These are phyloP conservation scores for Tauraco hartlaubi DNA, from an alignment of 2,797 vertebrate genomes.

Conservation along the genomic window DNA sequence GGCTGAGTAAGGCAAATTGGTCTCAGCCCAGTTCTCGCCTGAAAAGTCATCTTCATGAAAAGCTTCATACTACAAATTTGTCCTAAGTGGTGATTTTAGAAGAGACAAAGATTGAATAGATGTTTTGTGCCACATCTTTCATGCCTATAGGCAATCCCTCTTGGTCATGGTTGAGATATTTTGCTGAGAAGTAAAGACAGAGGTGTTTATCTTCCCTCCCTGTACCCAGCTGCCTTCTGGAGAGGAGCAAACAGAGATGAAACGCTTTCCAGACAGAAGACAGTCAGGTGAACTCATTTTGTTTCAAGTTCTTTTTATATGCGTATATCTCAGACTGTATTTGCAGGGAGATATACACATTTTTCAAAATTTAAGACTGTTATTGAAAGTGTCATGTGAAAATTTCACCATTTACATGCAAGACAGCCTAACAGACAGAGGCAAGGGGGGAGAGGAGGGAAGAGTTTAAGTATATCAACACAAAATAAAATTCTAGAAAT, in stretches of 20 bases:
- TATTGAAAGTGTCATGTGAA: background rate
- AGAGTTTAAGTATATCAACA: background rate
- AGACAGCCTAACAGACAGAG: background rate
- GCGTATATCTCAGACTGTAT: background rate
- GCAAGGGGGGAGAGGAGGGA: background rate
- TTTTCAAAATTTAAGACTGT: constrained; percentile 17
- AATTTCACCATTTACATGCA: background rate
- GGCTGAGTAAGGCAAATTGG: background rate
- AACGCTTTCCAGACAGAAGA: constrained; percentile 6
- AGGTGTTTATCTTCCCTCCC: constrained; percentile 47
- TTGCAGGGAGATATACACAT: background rate
- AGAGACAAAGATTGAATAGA: constrained; percentile 34
- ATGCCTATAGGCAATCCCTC: constrained; percentile 11
- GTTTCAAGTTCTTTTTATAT: background rate
- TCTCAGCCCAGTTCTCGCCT: background rate
- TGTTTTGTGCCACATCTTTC: background rate
- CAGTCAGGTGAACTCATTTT: constrained; percentile 21
- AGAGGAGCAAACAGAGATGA: constrained; percentile 39
- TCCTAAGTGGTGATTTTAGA: background rate
- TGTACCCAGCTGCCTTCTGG: background rate
- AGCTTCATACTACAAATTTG: background rate
- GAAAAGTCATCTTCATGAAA: constrained; percentile 1
- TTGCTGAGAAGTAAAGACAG: background rate
- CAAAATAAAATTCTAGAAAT: background rate
- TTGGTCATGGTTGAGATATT: constrained; percentile 23